Conservation (phyloP, 1,140 invertebrate genomes). For the Pollicipes pollicipes region DNA sequence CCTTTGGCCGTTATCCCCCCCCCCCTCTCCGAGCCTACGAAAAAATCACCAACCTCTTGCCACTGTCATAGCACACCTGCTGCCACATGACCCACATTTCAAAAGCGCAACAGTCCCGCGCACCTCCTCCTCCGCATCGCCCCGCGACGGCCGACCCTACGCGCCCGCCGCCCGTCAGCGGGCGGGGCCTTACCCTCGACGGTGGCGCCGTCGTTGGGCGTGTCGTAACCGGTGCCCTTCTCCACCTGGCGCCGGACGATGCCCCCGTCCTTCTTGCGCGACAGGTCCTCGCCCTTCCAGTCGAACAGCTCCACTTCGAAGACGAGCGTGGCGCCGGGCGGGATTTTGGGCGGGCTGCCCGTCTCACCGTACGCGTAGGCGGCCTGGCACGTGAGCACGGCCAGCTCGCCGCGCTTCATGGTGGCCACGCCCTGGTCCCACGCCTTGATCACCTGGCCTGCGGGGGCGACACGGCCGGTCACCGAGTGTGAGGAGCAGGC, state of each 20-base stretch:
- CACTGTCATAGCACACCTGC: no score
- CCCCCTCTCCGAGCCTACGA: no score
- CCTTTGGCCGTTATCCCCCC: no score
- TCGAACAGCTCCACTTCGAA: conserved; percentile 82
- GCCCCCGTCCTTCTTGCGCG: conserved; percentile 57
- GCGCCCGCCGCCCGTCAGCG: no score
- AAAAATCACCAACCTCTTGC: no score
- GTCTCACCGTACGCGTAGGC: conserved; percentile 78
- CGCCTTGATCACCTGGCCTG: conserved; percentile 70
- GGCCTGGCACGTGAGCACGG: conserved; percentile 62
- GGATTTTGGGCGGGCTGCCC: conserved; percentile 75
- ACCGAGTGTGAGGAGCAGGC: no score
- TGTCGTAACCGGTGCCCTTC: conserved; percentile 44
- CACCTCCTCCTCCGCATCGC: no score
- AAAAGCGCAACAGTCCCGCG: no score
- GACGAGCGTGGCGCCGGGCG: conserved; percentile 68
- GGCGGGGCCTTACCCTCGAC: conserved; percentile 46
- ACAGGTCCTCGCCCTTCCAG: conserved; percentile 74
- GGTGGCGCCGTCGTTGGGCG: conserved; percentile 57
- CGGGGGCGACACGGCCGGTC: no score
- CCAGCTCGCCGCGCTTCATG: conserved; percentile 82
- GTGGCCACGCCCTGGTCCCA: conserved; percentile 87
- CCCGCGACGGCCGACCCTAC: no score
- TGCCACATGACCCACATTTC: no score
- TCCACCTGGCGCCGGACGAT: conserved; percentile 53